Evolutionary conservation across 2,888 invertebrate genomes (phyloP), one percentile per base, ranked within the genome.

Genomic region (Eueremaeus valkanovi): DNA sequence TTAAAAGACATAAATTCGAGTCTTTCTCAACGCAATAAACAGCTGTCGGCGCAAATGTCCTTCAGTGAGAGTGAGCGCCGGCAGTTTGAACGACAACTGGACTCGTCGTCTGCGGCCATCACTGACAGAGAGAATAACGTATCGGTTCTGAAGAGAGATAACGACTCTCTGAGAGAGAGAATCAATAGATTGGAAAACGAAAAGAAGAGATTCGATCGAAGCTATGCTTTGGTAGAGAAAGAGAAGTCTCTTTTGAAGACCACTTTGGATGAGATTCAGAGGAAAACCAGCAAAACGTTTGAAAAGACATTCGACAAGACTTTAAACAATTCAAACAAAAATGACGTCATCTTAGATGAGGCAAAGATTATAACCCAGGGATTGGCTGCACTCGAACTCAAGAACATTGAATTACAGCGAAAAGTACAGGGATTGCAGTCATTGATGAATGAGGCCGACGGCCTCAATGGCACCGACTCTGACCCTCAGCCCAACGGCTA

Each of bases 371-470:
- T 75, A 0, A 61, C 75, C n/a, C 51, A 72, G 36, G 75, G 77
- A 9, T 49, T 77, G 13, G 63, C 33, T 27, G 73, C 73, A 45
- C 63, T 77, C 29, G 75, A 72, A 45, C 73, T 75, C 24, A 33
- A 77, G 31, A 63, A 75, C 45, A 16, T 66, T 5, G 66, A 75
- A 24, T 31, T 77, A 21, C 75, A 73, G 55, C 33, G 66, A 42
- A 77, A 77, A 73, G 75, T 76, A 13, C 72, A 72, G 42, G 72
- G 68, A 51, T 36, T 76, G 42, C 68, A 76, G 42, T 24, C 55
- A 27, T 42, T 75, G 8, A 75, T 76, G 55, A 36, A 72, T 45
- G 75, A 76, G 11, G 72, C 74, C 36, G 74, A 63, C 2, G 21
- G 63, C 3, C 27, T 63, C 16, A 63, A 36, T n/a, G 31, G 33